Percentiles rank a stretch among this genome's conserved stretches.
Conservation (phyloP, 2,888 invertebrate genomes). For the Pyrrhia umbra region DNA sequence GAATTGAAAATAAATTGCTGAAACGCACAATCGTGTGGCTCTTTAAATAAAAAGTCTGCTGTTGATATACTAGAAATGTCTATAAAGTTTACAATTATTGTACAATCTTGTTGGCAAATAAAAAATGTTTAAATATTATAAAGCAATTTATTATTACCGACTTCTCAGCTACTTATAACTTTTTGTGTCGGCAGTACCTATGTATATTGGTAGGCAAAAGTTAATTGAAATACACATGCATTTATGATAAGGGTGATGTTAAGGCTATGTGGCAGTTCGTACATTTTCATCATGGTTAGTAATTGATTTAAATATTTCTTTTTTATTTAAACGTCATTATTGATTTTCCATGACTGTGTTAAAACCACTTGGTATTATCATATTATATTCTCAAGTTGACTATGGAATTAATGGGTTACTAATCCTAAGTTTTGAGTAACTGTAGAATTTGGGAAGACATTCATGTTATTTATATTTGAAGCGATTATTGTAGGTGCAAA, state of each 20-base stretch:
- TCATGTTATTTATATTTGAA: background rate
- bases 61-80: background rate
- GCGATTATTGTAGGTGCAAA: background rate
- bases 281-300: constrained; percentile 72
- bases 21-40: constrained; percentile 64
- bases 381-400: background rate
- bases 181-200: constrained; percentile 61
- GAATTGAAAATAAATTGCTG: constrained; percentile 66
- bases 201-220: constrained; percentile 49
- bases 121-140: background rate
- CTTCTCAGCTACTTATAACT: background rate
- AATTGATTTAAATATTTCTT: constrained; percentile 26
- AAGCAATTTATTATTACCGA: background rate
- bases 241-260: constrained; percentile 77
- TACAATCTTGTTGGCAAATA: constrained; percentile 1
- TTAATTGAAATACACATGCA: constrained; percentile 71
- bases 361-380: too few relatives aligned
- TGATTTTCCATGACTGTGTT: background rate
- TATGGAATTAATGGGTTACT: background rate
- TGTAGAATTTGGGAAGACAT: too few relatives aligned
- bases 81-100: background rate
- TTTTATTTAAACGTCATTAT: background rate
- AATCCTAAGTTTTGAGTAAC: background rate
- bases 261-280: constrained; percentile 63
- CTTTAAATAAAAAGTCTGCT: constrained; percentile 56